Conservation (phyloP, 2,797 vertebrate genomes). For the Onychomys arenicola region DNA sequence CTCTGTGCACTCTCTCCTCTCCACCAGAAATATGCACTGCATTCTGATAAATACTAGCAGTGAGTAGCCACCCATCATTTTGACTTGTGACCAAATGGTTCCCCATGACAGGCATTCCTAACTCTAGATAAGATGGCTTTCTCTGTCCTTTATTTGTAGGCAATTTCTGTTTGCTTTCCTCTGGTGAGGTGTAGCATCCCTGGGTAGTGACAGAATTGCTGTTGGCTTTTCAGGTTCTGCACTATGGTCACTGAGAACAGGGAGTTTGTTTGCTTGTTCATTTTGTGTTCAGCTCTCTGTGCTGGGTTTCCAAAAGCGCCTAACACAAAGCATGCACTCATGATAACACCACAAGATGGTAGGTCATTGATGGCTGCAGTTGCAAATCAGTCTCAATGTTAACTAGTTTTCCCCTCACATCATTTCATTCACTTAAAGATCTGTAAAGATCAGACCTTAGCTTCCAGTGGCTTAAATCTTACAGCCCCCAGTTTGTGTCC, state of each 20-base stretch:
- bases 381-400: background rate
- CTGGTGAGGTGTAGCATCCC: background rate
- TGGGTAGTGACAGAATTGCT: background rate
- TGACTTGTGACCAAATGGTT: background rate
- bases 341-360: accelerated
- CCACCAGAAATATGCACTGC: background rate
- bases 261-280: background rate
- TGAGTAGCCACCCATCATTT: background rate
- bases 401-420: background rate
- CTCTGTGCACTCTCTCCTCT: background rate
- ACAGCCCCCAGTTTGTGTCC: background rate
- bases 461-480: background rate
- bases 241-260: background rate
- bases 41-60: background rate
- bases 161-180: background rate
- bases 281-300: background rate
- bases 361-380: background rate
- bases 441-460: background rate
- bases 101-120: background rate
- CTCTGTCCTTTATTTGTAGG: background rate
- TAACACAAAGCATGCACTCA: background rate
- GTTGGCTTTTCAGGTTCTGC: background rate
- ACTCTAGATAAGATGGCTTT: background rate
- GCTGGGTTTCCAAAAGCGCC: background rate
- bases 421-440: background rate